These are phyloP conservation scores for Triplophysa bombifrons DNA, from an alignment of 2,797 vertebrate species.

Conservation along the genomic window DNA sequence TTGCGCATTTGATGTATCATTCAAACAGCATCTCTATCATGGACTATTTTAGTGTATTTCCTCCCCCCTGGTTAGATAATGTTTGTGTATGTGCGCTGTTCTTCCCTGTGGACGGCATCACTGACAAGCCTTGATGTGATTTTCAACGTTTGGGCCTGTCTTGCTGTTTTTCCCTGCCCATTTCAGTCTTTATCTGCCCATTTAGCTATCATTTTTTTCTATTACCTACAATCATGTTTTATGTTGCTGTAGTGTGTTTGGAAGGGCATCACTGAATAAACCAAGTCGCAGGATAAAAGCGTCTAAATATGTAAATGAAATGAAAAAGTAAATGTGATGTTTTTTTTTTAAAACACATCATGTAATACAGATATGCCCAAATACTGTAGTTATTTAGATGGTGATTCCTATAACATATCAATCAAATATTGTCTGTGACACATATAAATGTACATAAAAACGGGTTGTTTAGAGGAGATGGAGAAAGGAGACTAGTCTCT, in stretches of 20 bases:
- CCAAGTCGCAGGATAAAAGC: too few relatives aligned
- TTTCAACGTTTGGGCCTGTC: constrained; percentile 11
- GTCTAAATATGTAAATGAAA: too few relatives aligned
- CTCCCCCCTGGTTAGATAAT: constrained; percentile 28
- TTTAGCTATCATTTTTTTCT: constrained; percentile 25
- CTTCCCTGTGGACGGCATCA: background rate
- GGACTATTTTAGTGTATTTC: constrained; percentile 5
- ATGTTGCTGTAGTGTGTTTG: background rate
- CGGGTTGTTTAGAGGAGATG: background rate
- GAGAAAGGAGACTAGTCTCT: too few relatives aligned
- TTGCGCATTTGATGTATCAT: constrained; percentile 30
- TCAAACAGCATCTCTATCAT: constrained; percentile 32
- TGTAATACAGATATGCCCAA: too few relatives aligned
- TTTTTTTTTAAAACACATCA: too few relatives aligned
- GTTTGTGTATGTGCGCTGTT: constrained; percentile 26
- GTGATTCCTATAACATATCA: background rate
- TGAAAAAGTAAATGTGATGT: too few relatives aligned
- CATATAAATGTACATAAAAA: too few relatives aligned
- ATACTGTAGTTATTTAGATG: background rate
- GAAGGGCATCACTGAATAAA: too few relatives aligned
- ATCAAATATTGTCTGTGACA: background rate
- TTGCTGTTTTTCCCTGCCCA: constrained; percentile 1
- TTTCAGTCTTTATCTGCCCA: constrained; percentile 2
- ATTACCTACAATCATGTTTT: constrained; percentile 37
- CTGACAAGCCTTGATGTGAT: constrained; percentile 38